These are phyloP conservation scores for Campylomormyrus tamandua DNA, from an alignment of 2,113 vertebrate genomes.

Conservation along the genomic window DNA sequence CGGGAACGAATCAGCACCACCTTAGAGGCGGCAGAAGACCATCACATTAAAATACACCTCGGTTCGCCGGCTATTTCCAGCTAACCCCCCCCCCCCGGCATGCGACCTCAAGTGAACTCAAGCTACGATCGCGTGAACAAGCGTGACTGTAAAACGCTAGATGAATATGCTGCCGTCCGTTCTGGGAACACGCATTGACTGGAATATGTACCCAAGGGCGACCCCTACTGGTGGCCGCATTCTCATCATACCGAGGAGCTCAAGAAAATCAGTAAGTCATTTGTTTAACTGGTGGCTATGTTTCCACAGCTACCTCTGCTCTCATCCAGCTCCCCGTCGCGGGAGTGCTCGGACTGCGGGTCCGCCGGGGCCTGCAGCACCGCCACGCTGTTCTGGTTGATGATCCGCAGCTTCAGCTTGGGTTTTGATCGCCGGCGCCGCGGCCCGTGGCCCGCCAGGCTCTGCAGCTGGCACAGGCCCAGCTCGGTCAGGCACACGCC, in stretches of 20 bases:
- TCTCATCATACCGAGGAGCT: neutral
- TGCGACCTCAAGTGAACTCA: neutral
- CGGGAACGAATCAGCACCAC: neutral
- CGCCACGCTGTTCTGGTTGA: slow-evolving; percentile 96
- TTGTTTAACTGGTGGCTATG: neutral
- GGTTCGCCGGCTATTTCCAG: neutral
- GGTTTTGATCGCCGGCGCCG: slow-evolving; percentile 86
- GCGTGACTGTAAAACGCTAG: neutral
- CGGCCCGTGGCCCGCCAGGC: slow-evolving; percentile 72
- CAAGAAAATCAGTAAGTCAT: neutral
- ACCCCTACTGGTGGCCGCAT: neutral
- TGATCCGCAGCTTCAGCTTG: slow-evolving; percentile 94
- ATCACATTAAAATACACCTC: neutral
- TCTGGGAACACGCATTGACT: neutral
- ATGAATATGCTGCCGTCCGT: neutral
- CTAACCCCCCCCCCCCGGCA: neutral
- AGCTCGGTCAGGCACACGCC: slow-evolving; percentile 92
- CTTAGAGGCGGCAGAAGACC: neutral
- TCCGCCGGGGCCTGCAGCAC: slow-evolving; percentile 87
- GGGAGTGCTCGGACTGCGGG: slow-evolving; percentile 68
- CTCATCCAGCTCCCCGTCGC: slow-evolving; percentile 75
- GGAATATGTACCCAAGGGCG: neutral
- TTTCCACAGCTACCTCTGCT: slow-evolving; percentile 65
- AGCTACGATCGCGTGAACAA: neutral
- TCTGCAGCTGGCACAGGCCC: slow-evolving; percentile 88